Conservation (phyloP, 2,888 invertebrate genomes). For the Drosophila infuscata region DNA sequence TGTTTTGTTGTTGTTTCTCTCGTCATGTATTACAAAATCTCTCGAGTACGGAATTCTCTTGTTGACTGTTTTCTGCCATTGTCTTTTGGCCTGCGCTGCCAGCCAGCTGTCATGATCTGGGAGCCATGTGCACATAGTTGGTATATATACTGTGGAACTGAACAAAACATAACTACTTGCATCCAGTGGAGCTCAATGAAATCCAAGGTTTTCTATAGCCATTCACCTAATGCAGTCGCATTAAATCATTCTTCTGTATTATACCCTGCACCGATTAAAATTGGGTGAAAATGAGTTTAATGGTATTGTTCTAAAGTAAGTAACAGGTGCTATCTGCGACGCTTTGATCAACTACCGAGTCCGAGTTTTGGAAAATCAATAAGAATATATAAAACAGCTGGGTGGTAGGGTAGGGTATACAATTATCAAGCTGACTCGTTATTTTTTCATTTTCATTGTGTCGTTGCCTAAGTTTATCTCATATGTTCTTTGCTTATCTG, state of each 20-base stretch:
- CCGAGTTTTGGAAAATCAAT: neutral
- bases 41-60: slow-evolving; percentile 48
- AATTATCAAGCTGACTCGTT: neutral
- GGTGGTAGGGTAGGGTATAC: neutral
- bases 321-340: neutral
- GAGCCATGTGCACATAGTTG: slow-evolving; percentile 26
- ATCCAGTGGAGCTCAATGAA: slow-evolving; percentile 5
- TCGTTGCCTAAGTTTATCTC: neutral
- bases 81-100: slow-evolving; percentile 57
- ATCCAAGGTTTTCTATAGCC: slow-evolving; percentile 33
- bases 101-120: slow-evolving; percentile 35
- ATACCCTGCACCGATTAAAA: neutral
- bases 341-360: neutral
- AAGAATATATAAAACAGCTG: neutral
- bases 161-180: slow-evolving; percentile 25
- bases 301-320: neutral
- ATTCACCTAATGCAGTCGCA: slow-evolving; percentile 19
- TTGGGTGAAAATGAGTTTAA: neutral
- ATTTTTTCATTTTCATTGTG: neutral
- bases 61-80: slow-evolving; percentile 31
- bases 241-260: neutral
- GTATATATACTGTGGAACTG: slow-evolving; percentile 11
- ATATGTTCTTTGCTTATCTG: slow-evolving; percentile 19
- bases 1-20: slow-evolving; percentile 41
- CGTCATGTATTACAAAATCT: slow-evolving; percentile 48